Conservation (phyloP, 2,797 vertebrate genomes). For the Gorsachius magnificus region DNA sequence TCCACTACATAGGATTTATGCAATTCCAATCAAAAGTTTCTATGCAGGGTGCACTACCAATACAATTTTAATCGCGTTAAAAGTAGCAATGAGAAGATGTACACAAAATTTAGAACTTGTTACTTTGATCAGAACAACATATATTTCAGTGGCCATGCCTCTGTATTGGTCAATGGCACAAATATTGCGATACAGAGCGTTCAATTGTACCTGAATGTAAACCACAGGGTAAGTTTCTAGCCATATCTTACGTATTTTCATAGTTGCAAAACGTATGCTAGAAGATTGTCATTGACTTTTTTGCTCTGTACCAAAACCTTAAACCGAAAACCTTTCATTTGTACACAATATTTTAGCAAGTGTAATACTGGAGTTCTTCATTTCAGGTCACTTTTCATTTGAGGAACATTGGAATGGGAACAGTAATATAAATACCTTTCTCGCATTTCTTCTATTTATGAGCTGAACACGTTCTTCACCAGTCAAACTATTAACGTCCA, state of each 20-base stretch:
- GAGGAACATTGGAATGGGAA: background rate
- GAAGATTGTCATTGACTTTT: background rate
- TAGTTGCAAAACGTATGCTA: background rate
- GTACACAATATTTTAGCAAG: background rate
- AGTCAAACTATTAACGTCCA: slow-evolving; percentile 95
- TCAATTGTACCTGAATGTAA: background rate
- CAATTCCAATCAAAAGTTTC: background rate
- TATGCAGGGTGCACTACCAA: background rate
- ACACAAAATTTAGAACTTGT: background rate
- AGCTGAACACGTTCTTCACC: slow-evolving; percentile 98
- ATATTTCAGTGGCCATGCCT: background rate
- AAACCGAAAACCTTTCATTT: background rate
- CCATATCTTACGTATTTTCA: background rate
- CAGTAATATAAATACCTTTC: slow-evolving; percentile 82
- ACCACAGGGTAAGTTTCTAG: background rate
- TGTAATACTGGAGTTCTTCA: background rate
- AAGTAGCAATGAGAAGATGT: background rate
- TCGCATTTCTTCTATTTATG: slow-evolving; percentile 96
- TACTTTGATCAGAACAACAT: background rate
- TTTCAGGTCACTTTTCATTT: background rate
- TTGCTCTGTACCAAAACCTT: background rate
- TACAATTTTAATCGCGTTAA: background rate
- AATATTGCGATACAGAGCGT: rapidly evolving
- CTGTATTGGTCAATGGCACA: background rate
- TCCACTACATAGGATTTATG: background rate